Evolutionary conservation across 2,888 invertebrate species (phyloP), one percentile per base, ranked within the genome.

Genomic region (Lithosia quadra): DNA sequence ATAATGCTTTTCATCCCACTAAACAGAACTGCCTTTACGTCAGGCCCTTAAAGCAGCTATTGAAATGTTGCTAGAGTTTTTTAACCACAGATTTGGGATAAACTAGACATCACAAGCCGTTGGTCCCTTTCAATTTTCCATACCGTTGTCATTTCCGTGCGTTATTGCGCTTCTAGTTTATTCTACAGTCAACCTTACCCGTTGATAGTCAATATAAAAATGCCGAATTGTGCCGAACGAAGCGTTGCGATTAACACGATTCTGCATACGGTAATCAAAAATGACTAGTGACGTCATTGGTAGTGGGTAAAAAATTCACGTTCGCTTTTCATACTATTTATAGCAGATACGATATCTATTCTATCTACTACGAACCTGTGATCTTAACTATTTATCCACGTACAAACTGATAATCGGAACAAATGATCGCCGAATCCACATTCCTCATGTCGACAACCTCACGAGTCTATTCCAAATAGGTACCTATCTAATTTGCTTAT

Each of bases 401-500:
- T 18, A 18, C 18, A 18, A n/a, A 5, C 34, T 9, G 49, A 49
- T 49, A 49, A 49, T 49, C 49, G 49, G 49, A 18, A 49, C 49
- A 49, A n/a, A 49, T 49, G 49, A n/a, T 49, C 8, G 49, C n/a
- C 49, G 49, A 49, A 49, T 49, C 18, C 49, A 9, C 49, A n/a
- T 0, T 49, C n/a, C 49, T n/a, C 49, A 18, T 49, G 49, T n/a
- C 49, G n/a, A 49, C 15, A 49, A 49, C 49, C 49, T 49, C 49
- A 49, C 4, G 9, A 49, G 49, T 49, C 8, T n/a, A 49, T 49
- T 49, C 49, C n/a, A 49, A 49, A 49, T 49, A n/a, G 9, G 8
- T 49, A n/a, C 8, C 43, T n/a, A 49, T 49, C n/a, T 49, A 49
- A 49, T 49, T 49, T 66, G 70, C 67, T 70, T 49, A 49, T 49